Percentiles rank a stretch among this genome's conserved stretches.
Evolutionary conservation across 2,797 vertebrate species (phyloP).

Genomic region (Tapera naevia): DNA sequence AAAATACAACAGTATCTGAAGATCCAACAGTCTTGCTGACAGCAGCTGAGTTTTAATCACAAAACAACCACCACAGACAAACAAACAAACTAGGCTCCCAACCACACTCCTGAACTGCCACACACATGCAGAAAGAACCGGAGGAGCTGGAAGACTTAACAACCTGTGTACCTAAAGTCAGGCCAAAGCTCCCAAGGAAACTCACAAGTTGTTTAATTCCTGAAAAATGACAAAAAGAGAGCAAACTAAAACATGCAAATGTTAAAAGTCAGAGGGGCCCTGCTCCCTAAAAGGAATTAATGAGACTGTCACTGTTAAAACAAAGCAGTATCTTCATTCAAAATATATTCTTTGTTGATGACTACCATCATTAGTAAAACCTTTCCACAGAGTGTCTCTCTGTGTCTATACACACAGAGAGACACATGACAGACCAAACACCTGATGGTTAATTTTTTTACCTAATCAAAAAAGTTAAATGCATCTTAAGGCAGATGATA

Average conservation of each 20-base stretch:
- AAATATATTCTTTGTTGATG: conserved; percentile 50
- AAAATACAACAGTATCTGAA: background rate
- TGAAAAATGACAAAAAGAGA: conserved; percentile 4
- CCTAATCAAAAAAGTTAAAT: background rate
- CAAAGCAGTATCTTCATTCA: conserved; percentile 21
- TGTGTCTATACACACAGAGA: accelerated
- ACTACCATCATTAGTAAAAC: background rate
- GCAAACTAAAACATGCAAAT: background rate
- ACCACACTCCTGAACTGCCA: background rate
- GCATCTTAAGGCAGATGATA: background rate
- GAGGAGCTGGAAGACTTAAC: background rate
- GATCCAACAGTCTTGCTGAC: background rate
- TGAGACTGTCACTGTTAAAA: background rate
- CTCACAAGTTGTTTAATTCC: background rate
- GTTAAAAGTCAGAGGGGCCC: background rate
- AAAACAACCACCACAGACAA: background rate
- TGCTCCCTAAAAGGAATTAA: conserved; percentile 15
- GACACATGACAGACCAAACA: background rate
- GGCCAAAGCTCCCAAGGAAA: background rate
- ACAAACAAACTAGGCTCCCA: background rate
- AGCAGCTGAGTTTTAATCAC: conserved; percentile 2
- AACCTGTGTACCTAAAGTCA: background rate
- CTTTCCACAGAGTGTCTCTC: background rate
- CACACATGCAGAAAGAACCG: background rate
- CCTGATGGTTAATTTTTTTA: background rate